Percentiles rank a stretch among this genome's conserved stretches.
Evolutionary conservation across 2,888 invertebrate genomes (phyloP).

Genomic region (Zhuqinia jingwanae): DNA sequence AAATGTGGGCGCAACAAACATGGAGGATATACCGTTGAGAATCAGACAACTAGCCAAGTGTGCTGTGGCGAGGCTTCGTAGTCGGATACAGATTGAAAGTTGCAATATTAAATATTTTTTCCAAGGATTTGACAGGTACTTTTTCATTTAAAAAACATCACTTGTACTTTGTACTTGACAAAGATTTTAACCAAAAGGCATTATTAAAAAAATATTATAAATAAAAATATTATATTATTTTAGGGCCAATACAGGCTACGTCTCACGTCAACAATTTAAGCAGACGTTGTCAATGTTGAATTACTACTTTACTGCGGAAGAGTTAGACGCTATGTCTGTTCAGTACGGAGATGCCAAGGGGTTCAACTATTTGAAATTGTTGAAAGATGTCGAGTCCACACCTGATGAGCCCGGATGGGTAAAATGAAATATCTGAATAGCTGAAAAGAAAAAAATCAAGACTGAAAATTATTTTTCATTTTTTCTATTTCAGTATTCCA

Average conservation of each 20-base stretch:
- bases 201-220: too few relatives aligned
- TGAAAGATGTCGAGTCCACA: slow-evolving; percentile 85
- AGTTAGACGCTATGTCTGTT: slow-evolving; percentile 86
- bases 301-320: slow-evolving; percentile 85
- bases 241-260: slow-evolving; percentile 88
- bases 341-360: slow-evolving; percentile 89
- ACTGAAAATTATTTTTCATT: background rate
- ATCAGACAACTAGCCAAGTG: slow-evolving; percentile 77
- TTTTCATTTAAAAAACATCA: too few relatives aligned
- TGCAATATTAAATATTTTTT: slow-evolving; percentile 79
- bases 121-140: slow-evolving; percentile 78
- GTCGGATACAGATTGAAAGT: slow-evolving; percentile 77
- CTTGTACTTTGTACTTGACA: background rate
- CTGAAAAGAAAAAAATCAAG: too few relatives aligned
- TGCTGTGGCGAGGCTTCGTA: slow-evolving; percentile 76
- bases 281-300: slow-evolving; percentile 87
- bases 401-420: slow-evolving; percentile 80
- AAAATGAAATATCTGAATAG: slow-evolving; percentile 4
- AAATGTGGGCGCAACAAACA: slow-evolving; percentile 73
- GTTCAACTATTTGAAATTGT: slow-evolving; percentile 87
- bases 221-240: too few relatives aligned
- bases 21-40: slow-evolving; percentile 75
- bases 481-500: slow-evolving; percentile 63
- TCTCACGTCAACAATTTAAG: slow-evolving; percentile 86
- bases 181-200: background rate